phyloP scores from a whole-genome alignment of 2,888 invertebrate genomes.

The Lacanobia wlatinum region DNA sequence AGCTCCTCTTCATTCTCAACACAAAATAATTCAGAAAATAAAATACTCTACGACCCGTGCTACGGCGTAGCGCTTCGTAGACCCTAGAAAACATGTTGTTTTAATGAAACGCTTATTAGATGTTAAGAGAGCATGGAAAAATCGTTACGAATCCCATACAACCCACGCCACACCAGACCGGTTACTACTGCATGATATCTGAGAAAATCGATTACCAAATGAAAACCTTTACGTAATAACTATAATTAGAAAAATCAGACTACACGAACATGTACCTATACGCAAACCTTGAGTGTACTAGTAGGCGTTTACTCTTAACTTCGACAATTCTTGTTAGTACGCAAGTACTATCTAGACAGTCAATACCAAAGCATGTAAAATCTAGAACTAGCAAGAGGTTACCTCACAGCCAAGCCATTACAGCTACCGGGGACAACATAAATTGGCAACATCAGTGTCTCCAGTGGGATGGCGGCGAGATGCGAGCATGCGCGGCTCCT shows the following conservation, averaged over 20 bases:
- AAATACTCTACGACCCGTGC: constrained; percentile 6
- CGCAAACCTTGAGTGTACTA: constrained; percentile 29
- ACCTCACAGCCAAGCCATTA: constrained; percentile 43
- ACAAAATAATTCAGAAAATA: neutral
- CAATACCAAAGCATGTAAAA: constrained; percentile 15
- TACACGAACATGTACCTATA: constrained; percentile 24
- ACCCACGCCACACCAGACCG: constrained; percentile 32
- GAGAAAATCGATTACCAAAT: constrained; percentile 51
- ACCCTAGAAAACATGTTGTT: neutral
- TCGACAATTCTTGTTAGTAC: constrained; percentile 16
- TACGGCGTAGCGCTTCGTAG: constrained; percentile 48
- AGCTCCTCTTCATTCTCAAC: too few relatives aligned
- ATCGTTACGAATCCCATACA: constrained; percentile 27
- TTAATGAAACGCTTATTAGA: neutral
- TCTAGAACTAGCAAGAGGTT: constrained; percentile 35
- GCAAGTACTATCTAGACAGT: neutral
- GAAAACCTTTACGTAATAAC: constrained; percentile 50
- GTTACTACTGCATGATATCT: constrained; percentile 45
- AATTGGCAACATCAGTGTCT: constrained; percentile 66
- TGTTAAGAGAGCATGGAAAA: constrained; percentile 15
- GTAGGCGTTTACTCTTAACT: constrained; percentile 27
- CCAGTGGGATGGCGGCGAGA: constrained; percentile 67
- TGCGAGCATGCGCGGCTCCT: constrained; percentile 81
- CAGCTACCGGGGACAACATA: constrained; percentile 57
- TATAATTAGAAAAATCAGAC: constrained; percentile 49